Conservation (phyloP, 2,797 vertebrate genomes). For the Lagorchestes hirsutus region DNA sequence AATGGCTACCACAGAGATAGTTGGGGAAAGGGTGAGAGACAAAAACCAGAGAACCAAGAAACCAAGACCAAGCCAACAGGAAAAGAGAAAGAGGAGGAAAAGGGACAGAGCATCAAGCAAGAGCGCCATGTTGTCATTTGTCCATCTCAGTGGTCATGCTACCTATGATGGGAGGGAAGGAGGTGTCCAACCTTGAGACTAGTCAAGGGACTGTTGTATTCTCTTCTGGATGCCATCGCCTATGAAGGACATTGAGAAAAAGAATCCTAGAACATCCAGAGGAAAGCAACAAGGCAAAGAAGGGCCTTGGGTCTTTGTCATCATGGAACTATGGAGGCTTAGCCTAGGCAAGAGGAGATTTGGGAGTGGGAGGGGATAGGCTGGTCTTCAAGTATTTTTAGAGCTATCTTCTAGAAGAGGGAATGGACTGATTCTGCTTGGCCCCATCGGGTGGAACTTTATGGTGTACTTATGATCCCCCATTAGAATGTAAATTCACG, state of each 20-base stretch:
- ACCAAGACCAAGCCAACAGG: constrained; percentile 19
- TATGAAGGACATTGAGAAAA: not conserved
- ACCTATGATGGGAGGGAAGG: not conserved
- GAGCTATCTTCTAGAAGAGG: not conserved
- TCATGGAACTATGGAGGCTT: not conserved
- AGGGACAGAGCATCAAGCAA: not conserved
- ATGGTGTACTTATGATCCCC: not conserved
- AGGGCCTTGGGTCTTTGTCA: not conserved
- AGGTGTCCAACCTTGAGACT: not conserved
- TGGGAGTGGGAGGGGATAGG: not conserved
- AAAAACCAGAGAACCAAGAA: not conserved
- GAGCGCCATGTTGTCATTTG: constrained; percentile 70
- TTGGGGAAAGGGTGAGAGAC: not conserved
- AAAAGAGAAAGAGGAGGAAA: not conserved
- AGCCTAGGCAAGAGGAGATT: not conserved
- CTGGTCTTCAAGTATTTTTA: not conserved
- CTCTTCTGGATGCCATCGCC: not conserved
- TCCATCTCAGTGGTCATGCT: not conserved
- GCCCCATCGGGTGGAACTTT: not conserved
- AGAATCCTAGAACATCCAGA: not conserved
- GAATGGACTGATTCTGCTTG: not conserved
- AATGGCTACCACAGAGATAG: not conserved
- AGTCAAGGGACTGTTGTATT: not conserved
- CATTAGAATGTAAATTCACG: not conserved
- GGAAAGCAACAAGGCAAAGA: not conserved